Percentiles rank a stretch among this genome's conserved stretches.
These are phyloP conservation scores for Lates japonicus DNA, from an alignment of 2,797 vertebrate genomes.

Conservation along the genomic window DNA sequence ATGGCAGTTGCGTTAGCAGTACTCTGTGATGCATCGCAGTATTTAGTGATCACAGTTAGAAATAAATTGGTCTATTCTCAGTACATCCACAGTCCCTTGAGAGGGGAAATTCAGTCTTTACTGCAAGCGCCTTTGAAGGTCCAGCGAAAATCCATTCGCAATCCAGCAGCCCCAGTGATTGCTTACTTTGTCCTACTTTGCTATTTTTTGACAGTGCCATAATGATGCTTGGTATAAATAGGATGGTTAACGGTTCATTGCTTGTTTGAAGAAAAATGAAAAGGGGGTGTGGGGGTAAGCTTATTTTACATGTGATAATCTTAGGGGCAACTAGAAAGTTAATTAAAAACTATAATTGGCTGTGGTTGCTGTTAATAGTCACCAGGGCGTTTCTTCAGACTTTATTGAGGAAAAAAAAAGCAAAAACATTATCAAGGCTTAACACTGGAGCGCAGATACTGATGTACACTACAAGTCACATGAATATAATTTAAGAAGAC, in stretches of 20 bases:
- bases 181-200: constrained; percentile 91
- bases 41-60: constrained; percentile 88
- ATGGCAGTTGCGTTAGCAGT: constrained; percentile 49
- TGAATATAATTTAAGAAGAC: constrained; percentile 59
- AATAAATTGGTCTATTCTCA: constrained; percentile 86
- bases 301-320: constrained; percentile 90
- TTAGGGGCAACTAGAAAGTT: constrained; percentile 89
- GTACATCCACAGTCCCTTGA: constrained; percentile 81
- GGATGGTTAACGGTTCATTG: constrained; percentile 87
- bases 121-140: constrained; percentile 81
- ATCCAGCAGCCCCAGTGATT: constrained; percentile 84
- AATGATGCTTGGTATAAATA: constrained; percentile 90
- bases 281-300: constrained; percentile 77
- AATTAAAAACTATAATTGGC: constrained; percentile 92
- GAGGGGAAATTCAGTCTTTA: constrained; percentile 83
- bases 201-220: constrained; percentile 88
- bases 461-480: constrained; percentile 57
- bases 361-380: constrained; percentile 87
- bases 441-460: constrained; percentile 62
- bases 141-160: constrained; percentile 86
- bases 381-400: constrained; percentile 81
- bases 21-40: constrained; percentile 84
- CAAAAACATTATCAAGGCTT: constrained; percentile 84
- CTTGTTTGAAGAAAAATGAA: constrained; percentile 84
- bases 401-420: constrained; percentile 80